A percentile compares a stretch with the other conserved stretches of the same genome.
phyloP scores from a whole-genome alignment of 1,140 invertebrate genomes.

The Cataglyphis hispanica region DNA sequence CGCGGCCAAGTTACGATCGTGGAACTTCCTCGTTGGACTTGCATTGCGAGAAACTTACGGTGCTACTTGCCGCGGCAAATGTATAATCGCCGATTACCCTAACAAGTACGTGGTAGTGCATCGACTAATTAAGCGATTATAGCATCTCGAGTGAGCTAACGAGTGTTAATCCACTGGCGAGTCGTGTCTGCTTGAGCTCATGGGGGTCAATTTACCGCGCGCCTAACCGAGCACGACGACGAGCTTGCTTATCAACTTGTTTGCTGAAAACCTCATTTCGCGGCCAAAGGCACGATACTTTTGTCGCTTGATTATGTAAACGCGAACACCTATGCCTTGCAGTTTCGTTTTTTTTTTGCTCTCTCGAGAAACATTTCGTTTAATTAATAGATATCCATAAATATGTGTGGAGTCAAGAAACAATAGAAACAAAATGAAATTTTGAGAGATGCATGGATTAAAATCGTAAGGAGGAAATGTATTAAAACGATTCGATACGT shows the following conservation, averaged over 20 bases:
- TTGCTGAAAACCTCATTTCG: constrained; percentile 36
- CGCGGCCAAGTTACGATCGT: constrained; percentile 64
- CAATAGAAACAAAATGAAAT: not conserved
- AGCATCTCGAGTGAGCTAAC: constrained; percentile 66
- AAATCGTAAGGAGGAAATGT: not conserved
- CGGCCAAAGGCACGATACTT: not conserved
- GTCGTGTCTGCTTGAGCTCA: constrained; percentile 56
- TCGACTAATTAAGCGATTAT: constrained; percentile 74
- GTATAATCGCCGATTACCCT: constrained; percentile 64
- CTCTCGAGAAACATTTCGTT: not conserved
- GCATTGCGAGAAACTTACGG: constrained; percentile 55
- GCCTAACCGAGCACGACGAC: constrained; percentile 55
- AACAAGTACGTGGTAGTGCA: constrained; percentile 54
- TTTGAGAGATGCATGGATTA: not conserved
- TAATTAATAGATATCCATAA: not conserved
- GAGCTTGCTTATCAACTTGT: constrained; percentile 68
- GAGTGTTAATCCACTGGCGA: constrained; percentile 71
- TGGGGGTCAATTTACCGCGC: constrained; percentile 61
- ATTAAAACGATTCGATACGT: not conserved
- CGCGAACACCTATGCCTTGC: not conserved
- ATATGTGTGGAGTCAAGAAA: not conserved
- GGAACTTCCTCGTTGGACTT: constrained; percentile 54
- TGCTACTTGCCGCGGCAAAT: constrained; percentile 34
- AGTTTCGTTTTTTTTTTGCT: not conserved
- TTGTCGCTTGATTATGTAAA: constrained; percentile 7